Evolutionary conservation across 2,888 invertebrate species (phyloP).

Genomic region (Acanthosepion lycidas): DNA sequence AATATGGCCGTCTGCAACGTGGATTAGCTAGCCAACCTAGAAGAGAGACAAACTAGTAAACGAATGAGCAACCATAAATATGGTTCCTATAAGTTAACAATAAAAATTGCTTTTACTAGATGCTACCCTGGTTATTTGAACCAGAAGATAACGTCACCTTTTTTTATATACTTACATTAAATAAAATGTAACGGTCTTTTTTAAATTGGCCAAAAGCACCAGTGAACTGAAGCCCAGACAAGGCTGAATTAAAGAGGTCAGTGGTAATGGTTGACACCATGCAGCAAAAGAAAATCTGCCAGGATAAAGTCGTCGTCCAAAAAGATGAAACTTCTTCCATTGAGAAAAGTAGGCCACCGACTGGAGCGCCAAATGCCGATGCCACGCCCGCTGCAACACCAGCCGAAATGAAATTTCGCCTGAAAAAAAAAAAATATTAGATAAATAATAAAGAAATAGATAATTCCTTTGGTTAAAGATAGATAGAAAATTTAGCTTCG

Average conservation of each 20-base stretch:
- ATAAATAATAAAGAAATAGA: too few species aligned
- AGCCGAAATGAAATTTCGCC: conserved; percentile 73
- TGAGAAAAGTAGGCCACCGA: conserved; percentile 75
- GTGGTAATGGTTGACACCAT: conserved; percentile 75
- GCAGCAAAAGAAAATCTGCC: conserved; percentile 77
- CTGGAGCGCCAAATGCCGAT: conserved; percentile 76
- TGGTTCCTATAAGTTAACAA: too few species aligned
- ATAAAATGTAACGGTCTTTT: conserved; percentile 73
- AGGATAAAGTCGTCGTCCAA: conserved; percentile 75
- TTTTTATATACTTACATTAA: conserved; percentile 60
- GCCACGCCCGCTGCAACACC: conserved; percentile 76
- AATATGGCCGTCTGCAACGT: too few species aligned
- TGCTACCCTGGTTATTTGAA: too few species aligned
- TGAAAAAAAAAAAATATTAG: conserved; percentile 53
- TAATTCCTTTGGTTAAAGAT: too few species aligned
- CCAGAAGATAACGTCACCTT: background rate
- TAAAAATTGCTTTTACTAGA: too few species aligned
- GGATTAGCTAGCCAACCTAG: too few species aligned
- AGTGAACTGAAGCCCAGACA: conserved; percentile 68
- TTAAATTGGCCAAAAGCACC: conserved; percentile 73
- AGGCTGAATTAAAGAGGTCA: conserved; percentile 73
- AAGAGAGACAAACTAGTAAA: too few species aligned
- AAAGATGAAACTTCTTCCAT: conserved; percentile 77
- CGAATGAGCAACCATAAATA: too few species aligned
- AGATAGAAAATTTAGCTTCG: too few species aligned